Evolutionary conservation across 64 coral and sea anemone species (phyloP), one percentile per base, ranked within the genome.

Genomic region (Catalaphyllia jardinei): DNA sequence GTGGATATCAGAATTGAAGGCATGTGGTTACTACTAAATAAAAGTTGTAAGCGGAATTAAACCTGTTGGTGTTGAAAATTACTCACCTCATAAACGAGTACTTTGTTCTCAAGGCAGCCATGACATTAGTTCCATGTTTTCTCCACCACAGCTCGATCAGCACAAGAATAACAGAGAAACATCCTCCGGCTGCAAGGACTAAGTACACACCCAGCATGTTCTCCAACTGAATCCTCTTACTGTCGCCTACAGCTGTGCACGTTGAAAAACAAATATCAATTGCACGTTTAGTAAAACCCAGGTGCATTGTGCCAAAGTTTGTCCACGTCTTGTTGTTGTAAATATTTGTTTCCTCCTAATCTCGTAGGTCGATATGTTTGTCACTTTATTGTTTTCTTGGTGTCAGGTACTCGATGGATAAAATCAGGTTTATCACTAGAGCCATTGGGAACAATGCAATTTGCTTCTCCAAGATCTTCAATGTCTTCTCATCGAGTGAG

Each of bases 161-260:
- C 35, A 90, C 88, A 22, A 90, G 65, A 55, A 90, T 27, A 22
- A 90, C 75, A 50, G 88, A 90, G 15, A 79, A 59, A 54, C 79
- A 82, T 4, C 88, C 88, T 18, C 88, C 88, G 28, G 88, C 80
- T 4, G 88, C 78, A 0, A 90, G 54, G 17, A 90, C 88, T 54
- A 90, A 8, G 46, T 90, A 90, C 25, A 90, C 88, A 27, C 88
- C 88, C 73, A 90, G 25, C 88, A 90, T 90, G 42, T 73, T 90
- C 35, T 83, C 78, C 49, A 90, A 42, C 29, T 90, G 77, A 72
- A 90, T 90, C 20, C 80, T 67, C 67, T 90, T 90, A 31, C 88
- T 71, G 11, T 65, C 80, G 25, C 88, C 88, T 8, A 90, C 80
- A 72, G 78, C 88, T 90, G 29, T 14, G 72, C 49, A 90, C 0